Base-by-base conservation (phyloP, 2,888 invertebrate species). In the Subacronicta megacephala region DNA sequence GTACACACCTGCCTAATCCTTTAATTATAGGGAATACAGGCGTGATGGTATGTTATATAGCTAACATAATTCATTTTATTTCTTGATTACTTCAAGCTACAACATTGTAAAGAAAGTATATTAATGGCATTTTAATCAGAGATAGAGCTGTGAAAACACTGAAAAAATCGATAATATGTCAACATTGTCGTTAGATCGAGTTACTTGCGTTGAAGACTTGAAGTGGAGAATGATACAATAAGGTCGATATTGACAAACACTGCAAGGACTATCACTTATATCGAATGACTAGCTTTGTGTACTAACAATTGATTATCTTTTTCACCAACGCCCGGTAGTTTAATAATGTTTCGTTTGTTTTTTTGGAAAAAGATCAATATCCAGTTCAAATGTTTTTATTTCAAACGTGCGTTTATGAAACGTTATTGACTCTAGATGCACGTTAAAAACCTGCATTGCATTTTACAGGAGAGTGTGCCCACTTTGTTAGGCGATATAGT, bases 261-360 rank as follows among this genome's bases (percentile, higher is more conserved):
- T 13, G 12, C 3, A 13, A 29, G 0, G 26, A 12, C 2, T 9
- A 20, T 37, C 6, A 36, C 12, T 37, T 2, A 26, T 33, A 15
- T 17, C 9, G 20, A 2, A 31, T 31, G 38, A 17, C 17, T 23
- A 42, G 15, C 35, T 31, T 29, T 23, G 10, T 37, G 20, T 15
- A 15, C 13, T 36, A 29, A 3, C 3, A 42, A 40, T 35, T 18
- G 52, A 51, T 41, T 41, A 41, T 10, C 7, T 45, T 36, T 62
- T 36, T 35, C 10, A 10, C 10, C 6, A 4, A 18, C 12, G 15
- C 23, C 36, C 20, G 43, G 33, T 20, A 43, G 13, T 17, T 37
- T n/a, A 3, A 33, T 17, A 7, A 23, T 10, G 47, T 26, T 47
- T 41, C 35, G 7, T 31, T 59, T n/a, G 12, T 31, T 37, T 41